Evolutionary conservation across 2,888 invertebrate genomes (phyloP).

Genomic region (Lithophane leautieri): DNA sequence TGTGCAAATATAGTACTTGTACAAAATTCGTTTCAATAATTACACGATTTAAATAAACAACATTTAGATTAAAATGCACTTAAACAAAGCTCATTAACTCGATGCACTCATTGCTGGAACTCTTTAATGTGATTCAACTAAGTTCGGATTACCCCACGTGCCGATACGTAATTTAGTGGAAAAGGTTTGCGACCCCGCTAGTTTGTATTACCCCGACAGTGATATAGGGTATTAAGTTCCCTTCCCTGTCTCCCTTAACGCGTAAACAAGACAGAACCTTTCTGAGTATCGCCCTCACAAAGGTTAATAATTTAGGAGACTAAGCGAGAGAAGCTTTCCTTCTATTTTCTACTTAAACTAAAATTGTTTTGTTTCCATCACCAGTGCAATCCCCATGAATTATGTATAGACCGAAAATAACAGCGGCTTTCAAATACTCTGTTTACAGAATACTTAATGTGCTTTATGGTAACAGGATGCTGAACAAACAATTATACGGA

Average conservation of each 20-base stretch:
- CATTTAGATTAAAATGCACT: conserved; percentile 42
- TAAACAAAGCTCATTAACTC: conserved; percentile 64
- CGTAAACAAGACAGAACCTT: conserved; percentile 90
- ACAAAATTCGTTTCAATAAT: conserved; percentile 20
- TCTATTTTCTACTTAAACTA: conserved; percentile 85
- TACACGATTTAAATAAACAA: conserved; percentile 28
- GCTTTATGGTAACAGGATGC: conserved; percentile 45
- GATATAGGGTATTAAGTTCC: conserved; percentile 90
- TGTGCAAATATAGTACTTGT: conserved; percentile 7
- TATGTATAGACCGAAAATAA: conserved; percentile 71
- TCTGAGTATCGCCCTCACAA: conserved; percentile 87
- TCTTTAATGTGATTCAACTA: conserved; percentile 85
- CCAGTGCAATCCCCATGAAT: conserved; percentile 77
- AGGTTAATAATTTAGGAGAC: conserved; percentile 90
- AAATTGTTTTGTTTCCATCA: conserved; percentile 84
- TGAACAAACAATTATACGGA: conserved; percentile 52
- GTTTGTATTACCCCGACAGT: conserved; percentile 89
- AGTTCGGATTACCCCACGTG: conserved; percentile 87
- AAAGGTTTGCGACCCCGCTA: conserved; percentile 89
- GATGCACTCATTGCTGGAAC: conserved; percentile 77
- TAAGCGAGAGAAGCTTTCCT: conserved; percentile 83
- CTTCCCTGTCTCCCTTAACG: conserved; percentile 88
- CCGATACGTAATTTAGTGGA: conserved; percentile 90
- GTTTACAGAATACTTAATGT: conserved; percentile 66
- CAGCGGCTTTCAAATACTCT: conserved; percentile 67